Base-by-base conservation (phyloP, 2,113 vertebrate genomes). In the Thamnaconus septentrionalis region DNA sequence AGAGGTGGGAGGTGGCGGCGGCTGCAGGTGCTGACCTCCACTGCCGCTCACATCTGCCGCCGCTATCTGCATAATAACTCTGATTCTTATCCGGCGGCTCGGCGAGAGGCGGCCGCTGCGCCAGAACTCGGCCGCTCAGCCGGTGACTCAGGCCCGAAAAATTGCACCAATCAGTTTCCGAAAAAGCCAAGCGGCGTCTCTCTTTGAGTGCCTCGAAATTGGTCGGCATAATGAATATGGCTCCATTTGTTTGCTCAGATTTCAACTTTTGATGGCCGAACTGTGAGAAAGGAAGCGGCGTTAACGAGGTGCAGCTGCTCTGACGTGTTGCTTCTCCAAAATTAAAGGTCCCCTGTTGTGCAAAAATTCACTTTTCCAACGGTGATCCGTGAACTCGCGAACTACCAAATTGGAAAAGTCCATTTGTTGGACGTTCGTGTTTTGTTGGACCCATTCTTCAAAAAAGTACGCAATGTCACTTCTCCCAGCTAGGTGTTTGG, bases 11-110 rank as follows among this genome's bases (percentile, higher is more conserved):
- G 40, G 51, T 61, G 57, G 47, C 44, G 9, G 56, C 39, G 56
- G 65, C 75, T 79, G 87, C 90, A 91, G 90, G 89, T 91, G 91
- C 83, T 90, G 82, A 88, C 88, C 89, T 85, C 70, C 79, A 68
- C 80, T 85, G 85, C 83, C 77, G 87, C 78, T 85, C 84, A 85
- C 88, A 87, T 90, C 87, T 88, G 88, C 85, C 61, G 61, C 76
- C 63, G 61, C 76, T 89, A 87, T 89, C 83, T 87, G 83, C 81
- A 86, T 86, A 90, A 89, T 91, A 91, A 61, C 81, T 64, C 72
- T 79, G 91, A 91, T 92, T 79, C 61, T 78, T 91, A 91, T 91
- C 89, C 75, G 18, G 18, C 18, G 71, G 82, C 89, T 91, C 91
- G 88, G 65, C 53, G 64, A 78, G 64, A 78, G 67, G 67, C 11